A percentile compares a stretch with the other conserved stretches of the same genome.
phyloP scores from a whole-genome alignment of 2,888 invertebrate species.

The Caenorhabditis auriculariae region DNA sequence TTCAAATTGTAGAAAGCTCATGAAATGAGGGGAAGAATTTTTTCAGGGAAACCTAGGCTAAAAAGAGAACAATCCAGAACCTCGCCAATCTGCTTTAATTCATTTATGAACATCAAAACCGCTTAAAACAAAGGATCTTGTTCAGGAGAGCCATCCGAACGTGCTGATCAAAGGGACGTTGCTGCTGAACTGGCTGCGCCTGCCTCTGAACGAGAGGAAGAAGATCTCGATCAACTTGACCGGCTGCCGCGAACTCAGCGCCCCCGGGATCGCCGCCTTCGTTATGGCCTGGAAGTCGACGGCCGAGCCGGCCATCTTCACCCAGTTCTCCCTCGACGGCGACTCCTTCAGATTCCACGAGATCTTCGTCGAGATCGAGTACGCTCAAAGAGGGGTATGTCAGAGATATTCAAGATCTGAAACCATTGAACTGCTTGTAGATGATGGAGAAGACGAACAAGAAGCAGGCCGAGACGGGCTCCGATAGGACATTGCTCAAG shows the following conservation, averaged over 20 bases:
- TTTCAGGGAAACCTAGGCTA: too few relatives aligned
- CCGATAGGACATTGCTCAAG: too few relatives aligned
- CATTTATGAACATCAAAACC: too few relatives aligned
- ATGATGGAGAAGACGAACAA: too few relatives aligned
- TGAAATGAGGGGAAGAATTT: too few relatives aligned
- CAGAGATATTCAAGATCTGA: too few relatives aligned
- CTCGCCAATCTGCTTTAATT: too few relatives aligned
- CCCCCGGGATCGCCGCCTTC: constrained; percentile 9
- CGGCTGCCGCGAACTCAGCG: constrained; percentile 20
- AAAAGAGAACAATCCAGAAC: too few relatives aligned
- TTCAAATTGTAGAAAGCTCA: too few relatives aligned
- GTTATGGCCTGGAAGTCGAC: constrained; percentile 9
- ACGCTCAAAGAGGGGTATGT: too few relatives aligned
- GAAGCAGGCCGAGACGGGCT: too few relatives aligned
- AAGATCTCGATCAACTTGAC: constrained; percentile 21
- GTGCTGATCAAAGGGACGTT: constrained; percentile 5
- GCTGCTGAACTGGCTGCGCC: constrained; percentile 14
- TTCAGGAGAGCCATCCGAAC: constrained; percentile 5
- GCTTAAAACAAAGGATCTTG: background rate
- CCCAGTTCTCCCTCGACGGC: constrained; percentile 24
- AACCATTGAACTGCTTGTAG: too few relatives aligned
- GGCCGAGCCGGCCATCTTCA: constrained; percentile 11
- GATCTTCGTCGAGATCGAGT: constrained; percentile 16
- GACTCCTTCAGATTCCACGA: constrained; percentile 25
- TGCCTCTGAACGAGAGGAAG: constrained; percentile 9